A percentile compares a stretch with the other conserved stretches of the same genome.
These are phyloP conservation scores for Phenganax marumi DNA, from an alignment of 92 coral and sea anemone genomes.

Conservation along the genomic window DNA sequence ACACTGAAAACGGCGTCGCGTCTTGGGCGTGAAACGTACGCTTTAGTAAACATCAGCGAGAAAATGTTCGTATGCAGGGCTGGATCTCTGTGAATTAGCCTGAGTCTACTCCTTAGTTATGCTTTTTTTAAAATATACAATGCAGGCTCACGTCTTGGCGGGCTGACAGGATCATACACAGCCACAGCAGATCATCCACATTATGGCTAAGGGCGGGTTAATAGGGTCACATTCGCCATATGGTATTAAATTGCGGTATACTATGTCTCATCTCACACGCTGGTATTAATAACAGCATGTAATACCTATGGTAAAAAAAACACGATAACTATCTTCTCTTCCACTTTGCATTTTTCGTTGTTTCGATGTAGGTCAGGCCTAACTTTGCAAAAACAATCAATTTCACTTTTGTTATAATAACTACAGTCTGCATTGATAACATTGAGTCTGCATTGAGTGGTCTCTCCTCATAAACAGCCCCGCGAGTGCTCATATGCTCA, in stretches of 20 bases:
- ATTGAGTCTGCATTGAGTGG: no score
- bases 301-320: neutral
- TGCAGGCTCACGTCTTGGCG: no score
- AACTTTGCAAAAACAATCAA: no score
- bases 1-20: constrained; percentile 23
- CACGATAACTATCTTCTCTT: no score
- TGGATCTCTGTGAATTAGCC: neutral
- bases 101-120: no score
- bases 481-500: no score
- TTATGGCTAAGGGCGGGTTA: neutral
- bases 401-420: no score
- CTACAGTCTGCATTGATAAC: no score
- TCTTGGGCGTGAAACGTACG: constrained; percentile 8
- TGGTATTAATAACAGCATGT: neutral
- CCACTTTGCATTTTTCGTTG: no score
- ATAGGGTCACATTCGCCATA: neutral
- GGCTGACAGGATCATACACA: neutral
- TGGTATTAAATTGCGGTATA: neutral
- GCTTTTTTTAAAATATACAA: no score
- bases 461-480: no score
- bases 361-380: no score
- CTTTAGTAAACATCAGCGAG: neutral
- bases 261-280: neutral
- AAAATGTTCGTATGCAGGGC: neutral
- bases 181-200: neutral